A percentile compares a stretch with the other conserved stretches of the same genome.
Conservation (phyloP, 2,113 vertebrate species). For the Dermatemys mawii region DNA sequence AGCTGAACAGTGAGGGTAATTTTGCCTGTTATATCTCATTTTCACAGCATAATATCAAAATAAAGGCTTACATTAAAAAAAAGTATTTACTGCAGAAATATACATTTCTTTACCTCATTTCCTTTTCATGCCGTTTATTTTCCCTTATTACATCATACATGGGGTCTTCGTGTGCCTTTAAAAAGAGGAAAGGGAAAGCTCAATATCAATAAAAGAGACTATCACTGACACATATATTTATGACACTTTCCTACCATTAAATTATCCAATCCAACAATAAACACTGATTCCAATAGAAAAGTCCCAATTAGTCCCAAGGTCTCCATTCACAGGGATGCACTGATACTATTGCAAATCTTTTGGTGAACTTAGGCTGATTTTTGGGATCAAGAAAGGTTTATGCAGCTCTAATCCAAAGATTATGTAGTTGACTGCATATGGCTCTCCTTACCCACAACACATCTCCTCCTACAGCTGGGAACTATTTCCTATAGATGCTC, state of each 20-base stretch:
- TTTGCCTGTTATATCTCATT: background rate
- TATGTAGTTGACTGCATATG: background rate
- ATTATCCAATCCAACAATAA: background rate
- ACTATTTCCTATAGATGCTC: background rate
- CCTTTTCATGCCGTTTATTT: constrained; percentile 92
- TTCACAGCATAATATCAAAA: background rate
- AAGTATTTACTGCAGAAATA: background rate
- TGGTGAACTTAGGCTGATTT: background rate
- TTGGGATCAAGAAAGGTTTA: background rate
- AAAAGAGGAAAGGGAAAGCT: constrained; percentile 34
- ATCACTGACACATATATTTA: background rate
- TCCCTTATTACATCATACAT: constrained; percentile 95
- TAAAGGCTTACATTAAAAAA: background rate
- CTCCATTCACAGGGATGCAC: background rate
- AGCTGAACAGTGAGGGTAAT: background rate
- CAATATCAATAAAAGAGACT: background rate
- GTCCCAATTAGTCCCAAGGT: background rate
- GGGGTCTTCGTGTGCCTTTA: constrained; percentile 94
- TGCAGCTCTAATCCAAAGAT: background rate
- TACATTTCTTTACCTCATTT: constrained; percentile 89
- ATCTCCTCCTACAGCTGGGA: background rate
- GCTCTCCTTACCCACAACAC: background rate
- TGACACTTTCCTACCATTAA: background rate
- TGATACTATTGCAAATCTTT: background rate
- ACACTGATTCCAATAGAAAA: background rate